Evolutionary conservation across 2,113 vertebrate genomes (phyloP), one percentile per base, ranked within the genome.

Genomic region (Uria aalge): DNA sequence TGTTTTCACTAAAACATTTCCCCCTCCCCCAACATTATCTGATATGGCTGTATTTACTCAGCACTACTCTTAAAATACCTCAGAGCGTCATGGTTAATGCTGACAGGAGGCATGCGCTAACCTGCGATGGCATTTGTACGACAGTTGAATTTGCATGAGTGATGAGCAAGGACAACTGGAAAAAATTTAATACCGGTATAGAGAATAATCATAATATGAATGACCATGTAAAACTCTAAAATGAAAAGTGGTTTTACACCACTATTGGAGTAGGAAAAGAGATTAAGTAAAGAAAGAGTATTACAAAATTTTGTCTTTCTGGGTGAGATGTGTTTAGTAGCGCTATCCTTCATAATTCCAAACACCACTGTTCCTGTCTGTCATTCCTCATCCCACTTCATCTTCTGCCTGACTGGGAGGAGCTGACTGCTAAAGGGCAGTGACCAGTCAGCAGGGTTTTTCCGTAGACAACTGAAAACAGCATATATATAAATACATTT

Each of bases 1-100:
- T 63, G 3, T 50, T 75, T 69, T 66, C 67, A 75, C 47, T 41
- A 57, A 52, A 81, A 40, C 4, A 56, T 74, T 52, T 11, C 5
- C 5, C 10, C 20, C 3, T 9, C 15, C 12, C 4, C 3, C 21
- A 53, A 3, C 8, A 15, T n/a, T 47, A 66, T 57, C 22, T 5
- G 5, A 12, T 82, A 55, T 11, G 21, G 9, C 27, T 74, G 14
- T 62, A 78, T 50, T 77, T 82, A 56, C 36, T 36, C 30, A 27
- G 18, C 12, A 71, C 7, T 30, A 21, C 26, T 71, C 86, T 69
- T 18, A 40, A 87, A 89, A 53, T 48, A 66, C 12, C 20, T 72
- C 38, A 30, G 56, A 24, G 48, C 32, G 32, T 62, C 27, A 45
- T 48, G 23, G 41, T 41, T 83, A 90, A 40, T 40, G 22, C 11